Conservation (phyloP, 2,797 vertebrate genomes). For the Taeniopygia guttata region DNA sequence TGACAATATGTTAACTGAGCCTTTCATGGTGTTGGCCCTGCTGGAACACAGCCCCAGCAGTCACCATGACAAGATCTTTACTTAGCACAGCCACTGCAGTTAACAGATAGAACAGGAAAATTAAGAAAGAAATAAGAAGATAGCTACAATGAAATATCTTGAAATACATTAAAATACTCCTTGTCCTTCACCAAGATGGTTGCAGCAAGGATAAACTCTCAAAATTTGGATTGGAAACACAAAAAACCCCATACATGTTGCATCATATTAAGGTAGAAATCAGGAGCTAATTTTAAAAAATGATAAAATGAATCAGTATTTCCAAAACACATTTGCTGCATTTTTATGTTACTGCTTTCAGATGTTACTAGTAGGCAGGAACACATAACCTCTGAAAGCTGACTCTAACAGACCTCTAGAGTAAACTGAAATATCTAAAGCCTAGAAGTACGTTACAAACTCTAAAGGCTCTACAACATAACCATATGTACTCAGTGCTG, state of each 20-base stretch:
- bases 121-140: not conserved
- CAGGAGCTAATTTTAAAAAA: not conserved
- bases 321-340: not conserved
- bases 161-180: not conserved
- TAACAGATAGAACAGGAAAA: not conserved
- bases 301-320: not conserved
- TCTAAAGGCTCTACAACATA: not conserved
- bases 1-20: not conserved
- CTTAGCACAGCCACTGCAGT: not conserved
- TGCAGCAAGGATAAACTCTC: not conserved
- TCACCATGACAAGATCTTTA: not conserved
- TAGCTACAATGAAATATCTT: not conserved
- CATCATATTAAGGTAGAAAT: not conserved
- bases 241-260: not conserved
- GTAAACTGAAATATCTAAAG: not conserved
- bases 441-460: not conserved
- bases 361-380: not conserved
- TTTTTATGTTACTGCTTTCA: not conserved
- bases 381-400: not conserved
- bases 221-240: not conserved
- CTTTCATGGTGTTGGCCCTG: not conserved
- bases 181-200: not conserved
- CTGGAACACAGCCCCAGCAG: not conserved
- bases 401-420: not conserved
- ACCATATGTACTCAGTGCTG: not conserved